phyloP scores from a whole-genome alignment of 2,113 vertebrate species.

The Upupa epops region DNA sequence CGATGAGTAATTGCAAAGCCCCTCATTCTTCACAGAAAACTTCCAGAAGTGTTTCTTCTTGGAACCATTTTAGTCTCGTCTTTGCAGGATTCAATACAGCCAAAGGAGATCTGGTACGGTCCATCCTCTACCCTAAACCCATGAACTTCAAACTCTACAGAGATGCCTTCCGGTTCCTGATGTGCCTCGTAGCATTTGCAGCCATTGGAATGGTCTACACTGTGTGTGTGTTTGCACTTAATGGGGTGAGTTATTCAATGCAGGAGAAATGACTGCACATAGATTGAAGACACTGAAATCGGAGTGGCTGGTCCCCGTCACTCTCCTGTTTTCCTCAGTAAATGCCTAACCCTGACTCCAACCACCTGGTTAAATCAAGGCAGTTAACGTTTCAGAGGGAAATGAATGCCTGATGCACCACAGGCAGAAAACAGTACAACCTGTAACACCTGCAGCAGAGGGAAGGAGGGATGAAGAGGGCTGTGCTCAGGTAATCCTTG shows the following conservation, averaged over 20 bases:
- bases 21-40: neutral
- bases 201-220: conserved; percentile 80
- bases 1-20: neutral
- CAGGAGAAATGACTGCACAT: neutral
- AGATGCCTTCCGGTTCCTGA: conserved; percentile 77
- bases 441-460: neutral
- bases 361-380: neutral
- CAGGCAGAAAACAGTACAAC: neutral
- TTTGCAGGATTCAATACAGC: conserved; percentile 80
- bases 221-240: conserved; percentile 73
- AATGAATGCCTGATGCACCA: neutral
- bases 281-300: neutral
- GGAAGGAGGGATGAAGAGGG: neutral
- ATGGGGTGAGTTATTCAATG: conserved; percentile 67
- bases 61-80: neutral
- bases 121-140: conserved; percentile 82
- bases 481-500: neutral
- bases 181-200: conserved; percentile 73
- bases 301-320: neutral
- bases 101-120: conserved; percentile 81
- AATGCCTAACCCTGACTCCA: neutral
- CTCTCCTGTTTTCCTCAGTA: neutral
- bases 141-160: conserved; percentile 81
- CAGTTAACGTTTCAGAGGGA: neutral
- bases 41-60: neutral